These are phyloP conservation scores for Hemitrygon akajei DNA, from an alignment of 2,797 vertebrate genomes.

Conservation along the genomic window DNA sequence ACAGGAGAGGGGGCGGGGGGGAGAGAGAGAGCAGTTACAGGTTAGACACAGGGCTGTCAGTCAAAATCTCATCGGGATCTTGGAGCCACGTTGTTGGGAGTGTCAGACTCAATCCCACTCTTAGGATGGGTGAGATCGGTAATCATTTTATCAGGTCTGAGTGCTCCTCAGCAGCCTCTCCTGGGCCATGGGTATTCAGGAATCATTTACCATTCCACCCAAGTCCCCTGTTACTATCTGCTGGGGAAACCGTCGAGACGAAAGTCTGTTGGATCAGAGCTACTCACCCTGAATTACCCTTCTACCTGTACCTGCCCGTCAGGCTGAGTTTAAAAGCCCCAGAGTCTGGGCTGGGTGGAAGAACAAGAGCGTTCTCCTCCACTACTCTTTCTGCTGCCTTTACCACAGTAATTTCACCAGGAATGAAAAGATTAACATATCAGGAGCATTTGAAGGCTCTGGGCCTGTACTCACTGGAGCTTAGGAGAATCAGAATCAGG, in stretches of 20 bases:
- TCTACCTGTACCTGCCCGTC: not conserved
- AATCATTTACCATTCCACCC: not conserved
- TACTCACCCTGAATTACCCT: not conserved
- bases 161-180: not conserved
- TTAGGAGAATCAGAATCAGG: too few species aligned
- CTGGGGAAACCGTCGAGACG: not conserved
- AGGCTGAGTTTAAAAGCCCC: not conserved
- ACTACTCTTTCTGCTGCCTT: not conserved
- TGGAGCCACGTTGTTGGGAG: not conserved
- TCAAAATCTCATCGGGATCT: not conserved
- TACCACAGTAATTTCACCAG: not conserved
- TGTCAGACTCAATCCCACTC: too few species aligned
- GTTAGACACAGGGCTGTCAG: not conserved
- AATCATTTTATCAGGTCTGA: not conserved
- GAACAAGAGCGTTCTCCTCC: not conserved
- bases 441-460: too few species aligned
- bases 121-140: not conserved
- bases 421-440: too few species aligned
- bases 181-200: not conserved
- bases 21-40: too few species aligned
- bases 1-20: too few species aligned
- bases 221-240: not conserved
- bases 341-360: not conserved
- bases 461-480: too few species aligned
- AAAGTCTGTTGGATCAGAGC: not conserved